Conservation (phyloP, 2,888 invertebrate species). For the Mystacides longicornis region DNA sequence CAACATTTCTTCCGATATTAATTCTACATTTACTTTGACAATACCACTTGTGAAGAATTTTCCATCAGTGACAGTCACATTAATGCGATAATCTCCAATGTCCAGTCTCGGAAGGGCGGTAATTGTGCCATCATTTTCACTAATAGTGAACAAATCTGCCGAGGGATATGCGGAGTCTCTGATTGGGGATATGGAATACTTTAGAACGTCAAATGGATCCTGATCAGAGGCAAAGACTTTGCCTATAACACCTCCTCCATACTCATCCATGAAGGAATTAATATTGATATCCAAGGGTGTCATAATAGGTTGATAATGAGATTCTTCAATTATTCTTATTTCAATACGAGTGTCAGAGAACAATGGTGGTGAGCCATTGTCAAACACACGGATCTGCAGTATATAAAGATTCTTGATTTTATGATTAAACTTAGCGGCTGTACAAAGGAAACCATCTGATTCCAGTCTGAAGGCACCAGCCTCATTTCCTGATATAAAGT, state of each 20-base stretch:
- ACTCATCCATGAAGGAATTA: conserved; percentile 85
- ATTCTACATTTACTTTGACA: conserved; percentile 70
- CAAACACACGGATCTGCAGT: conserved; percentile 85
- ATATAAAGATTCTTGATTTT: conserved; percentile 72
- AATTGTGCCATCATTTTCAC: conserved; percentile 71
- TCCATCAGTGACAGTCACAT: conserved; percentile 90
- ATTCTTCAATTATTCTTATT: conserved; percentile 80
- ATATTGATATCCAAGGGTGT: conserved; percentile 80
- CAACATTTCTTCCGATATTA: conserved; percentile 78
- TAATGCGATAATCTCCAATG: conserved; percentile 78
- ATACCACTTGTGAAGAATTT: conserved; percentile 73
- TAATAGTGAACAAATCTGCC: conserved; percentile 70
- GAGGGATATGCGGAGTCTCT: conserved; percentile 54
- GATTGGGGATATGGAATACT: conserved; percentile 60
- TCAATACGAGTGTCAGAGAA: conserved; percentile 79
- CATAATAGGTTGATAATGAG: conserved; percentile 86
- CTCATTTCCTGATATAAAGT: conserved; percentile 82
- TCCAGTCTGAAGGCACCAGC: conserved; percentile 79
- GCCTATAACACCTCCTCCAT: conserved; percentile 83
- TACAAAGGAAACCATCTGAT: conserved; percentile 75
- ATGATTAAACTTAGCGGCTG: conserved; percentile 79
- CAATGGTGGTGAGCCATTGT: conserved; percentile 85
- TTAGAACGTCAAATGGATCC: conserved; percentile 86
- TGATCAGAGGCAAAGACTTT: conserved; percentile 82
- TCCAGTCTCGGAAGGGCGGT: conserved; percentile 77